These are phyloP conservation scores for Sesamia nonagrioides DNA, from an alignment of 1,140 invertebrate genomes.

Conservation along the genomic window DNA sequence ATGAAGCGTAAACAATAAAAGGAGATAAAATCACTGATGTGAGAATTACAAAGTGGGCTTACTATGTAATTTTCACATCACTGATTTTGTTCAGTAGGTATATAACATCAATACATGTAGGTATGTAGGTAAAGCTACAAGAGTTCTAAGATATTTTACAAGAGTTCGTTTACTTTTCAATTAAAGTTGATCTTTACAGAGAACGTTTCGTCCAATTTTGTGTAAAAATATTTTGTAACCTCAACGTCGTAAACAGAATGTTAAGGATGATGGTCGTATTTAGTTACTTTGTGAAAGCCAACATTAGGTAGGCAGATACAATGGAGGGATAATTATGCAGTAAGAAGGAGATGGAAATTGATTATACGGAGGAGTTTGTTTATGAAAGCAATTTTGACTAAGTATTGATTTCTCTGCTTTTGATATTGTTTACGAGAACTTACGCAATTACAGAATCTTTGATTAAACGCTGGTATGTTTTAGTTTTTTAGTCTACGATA, in stretches of 20 bases:
- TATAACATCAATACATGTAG: not conserved
- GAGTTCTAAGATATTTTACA: not conserved
- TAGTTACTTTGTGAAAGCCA: not conserved
- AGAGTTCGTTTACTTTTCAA: not conserved
- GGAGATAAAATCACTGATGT: constrained; percentile 31
- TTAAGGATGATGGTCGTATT: not conserved
- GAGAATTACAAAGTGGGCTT: constrained; percentile 19
- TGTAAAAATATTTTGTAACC: not conserved
- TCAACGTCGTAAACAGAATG: constrained; percentile 1
- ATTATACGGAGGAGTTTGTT: constrained; percentile 5
- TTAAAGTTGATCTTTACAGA: constrained; percentile 5
- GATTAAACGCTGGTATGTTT: not conserved
- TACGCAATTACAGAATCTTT: constrained; percentile 12
- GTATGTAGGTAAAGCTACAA: not conserved
- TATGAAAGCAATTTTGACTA: not conserved
- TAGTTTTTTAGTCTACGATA: not conserved
- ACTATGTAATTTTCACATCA: constrained; percentile 7
- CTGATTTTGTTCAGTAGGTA: constrained; percentile 6
- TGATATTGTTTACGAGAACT: not conserved
- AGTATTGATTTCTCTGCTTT: constrained; percentile 15
- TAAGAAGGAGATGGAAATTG: not conserved
- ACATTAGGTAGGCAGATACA: not conserved
- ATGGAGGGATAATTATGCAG: constrained; percentile 1
- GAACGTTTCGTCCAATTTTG: not conserved
- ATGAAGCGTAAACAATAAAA: constrained; percentile 28